Percentiles rank a stretch among this genome's conserved stretches.
These are phyloP conservation scores for Parus major DNA, from an alignment of 2,113 vertebrate species.

Conservation along the genomic window DNA sequence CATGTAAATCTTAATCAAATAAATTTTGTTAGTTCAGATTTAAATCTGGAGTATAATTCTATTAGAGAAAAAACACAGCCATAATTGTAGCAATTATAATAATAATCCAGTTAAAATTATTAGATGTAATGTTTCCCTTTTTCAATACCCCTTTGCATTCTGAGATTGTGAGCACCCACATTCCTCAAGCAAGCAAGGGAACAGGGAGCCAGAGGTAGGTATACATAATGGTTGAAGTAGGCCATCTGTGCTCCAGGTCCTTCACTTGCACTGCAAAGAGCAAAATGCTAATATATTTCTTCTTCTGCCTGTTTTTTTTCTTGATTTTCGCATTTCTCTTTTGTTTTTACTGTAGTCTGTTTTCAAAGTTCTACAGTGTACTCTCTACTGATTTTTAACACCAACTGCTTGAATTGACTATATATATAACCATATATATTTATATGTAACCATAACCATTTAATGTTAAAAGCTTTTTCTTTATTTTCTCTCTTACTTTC, in stretches of 20 bases:
- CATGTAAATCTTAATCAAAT: not conserved
- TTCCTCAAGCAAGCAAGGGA: not conserved
- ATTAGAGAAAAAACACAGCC: not conserved
- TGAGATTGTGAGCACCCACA: not conserved
- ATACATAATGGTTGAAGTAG: not conserved
- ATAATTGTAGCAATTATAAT: not conserved
- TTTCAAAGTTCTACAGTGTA: not conserved
- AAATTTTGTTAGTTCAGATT: not conserved
- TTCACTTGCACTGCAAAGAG: not conserved
- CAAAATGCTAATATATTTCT: not conserved
- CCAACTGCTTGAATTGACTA: not conserved
- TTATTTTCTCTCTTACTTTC: not conserved
- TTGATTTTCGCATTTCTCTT: not conserved
- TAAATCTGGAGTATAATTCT: not conserved
- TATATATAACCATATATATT: no score
- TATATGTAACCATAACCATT: not conserved
- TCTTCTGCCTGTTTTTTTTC: not conserved
- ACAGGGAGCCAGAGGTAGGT: rapidly evolving
- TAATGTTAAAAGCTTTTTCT: not conserved
- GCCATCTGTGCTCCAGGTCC: not conserved
- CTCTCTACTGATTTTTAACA: not conserved
- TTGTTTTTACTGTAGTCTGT: not conserved
- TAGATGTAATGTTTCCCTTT: not conserved
- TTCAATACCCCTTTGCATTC: not conserved
- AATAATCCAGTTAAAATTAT: not conserved